Conservation (phyloP, 2,113 vertebrate species). For the Poeciliopsis retropinna region DNA sequence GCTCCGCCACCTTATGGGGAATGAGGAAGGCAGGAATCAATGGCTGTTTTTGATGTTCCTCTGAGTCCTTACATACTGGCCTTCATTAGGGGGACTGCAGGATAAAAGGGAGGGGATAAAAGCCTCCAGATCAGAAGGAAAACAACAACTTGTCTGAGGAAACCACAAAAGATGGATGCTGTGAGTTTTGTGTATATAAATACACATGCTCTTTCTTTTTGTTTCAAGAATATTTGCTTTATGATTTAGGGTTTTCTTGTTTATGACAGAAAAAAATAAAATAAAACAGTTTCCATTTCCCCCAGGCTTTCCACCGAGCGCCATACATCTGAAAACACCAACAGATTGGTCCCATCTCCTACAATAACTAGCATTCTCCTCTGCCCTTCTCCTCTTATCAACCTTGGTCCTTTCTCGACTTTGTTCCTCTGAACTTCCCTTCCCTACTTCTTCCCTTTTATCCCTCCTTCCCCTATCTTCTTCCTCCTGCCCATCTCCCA, state of each 20-base stretch:
- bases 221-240: conserved; percentile 26
- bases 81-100: conserved; percentile 64
- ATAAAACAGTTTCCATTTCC: conserved; percentile 52
- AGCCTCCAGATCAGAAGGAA: conserved; percentile 58
- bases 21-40: conserved; percentile 53
- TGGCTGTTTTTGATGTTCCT: conserved; percentile 66
- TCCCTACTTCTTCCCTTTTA: conserved; percentile 28
- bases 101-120: conserved; percentile 62
- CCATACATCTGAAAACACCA: conserved; percentile 29
- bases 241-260: conserved; percentile 70
- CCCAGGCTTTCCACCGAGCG: conserved; percentile 40
- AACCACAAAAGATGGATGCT: conserved; percentile 51
- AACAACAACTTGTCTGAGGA: conserved; percentile 65
- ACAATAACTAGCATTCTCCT: conserved; percentile 51
- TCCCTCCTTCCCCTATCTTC: conserved; percentile 1
- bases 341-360: conserved; percentile 51
- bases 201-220: conserved; percentile 6
- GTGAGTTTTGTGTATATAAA: conserved; percentile 20
- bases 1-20: conserved; percentile 40
- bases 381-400: conserved; percentile 39
- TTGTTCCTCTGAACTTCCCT: conserved; percentile 48
- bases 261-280: conserved; percentile 52
- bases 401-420: conserved; percentile 20
- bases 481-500: conserved; percentile 33
- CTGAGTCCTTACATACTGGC: conserved; percentile 50